Evolutionary conservation across 2,888 invertebrate species (phyloP).

Genomic region (Leptarthrus brevirostris): DNA sequence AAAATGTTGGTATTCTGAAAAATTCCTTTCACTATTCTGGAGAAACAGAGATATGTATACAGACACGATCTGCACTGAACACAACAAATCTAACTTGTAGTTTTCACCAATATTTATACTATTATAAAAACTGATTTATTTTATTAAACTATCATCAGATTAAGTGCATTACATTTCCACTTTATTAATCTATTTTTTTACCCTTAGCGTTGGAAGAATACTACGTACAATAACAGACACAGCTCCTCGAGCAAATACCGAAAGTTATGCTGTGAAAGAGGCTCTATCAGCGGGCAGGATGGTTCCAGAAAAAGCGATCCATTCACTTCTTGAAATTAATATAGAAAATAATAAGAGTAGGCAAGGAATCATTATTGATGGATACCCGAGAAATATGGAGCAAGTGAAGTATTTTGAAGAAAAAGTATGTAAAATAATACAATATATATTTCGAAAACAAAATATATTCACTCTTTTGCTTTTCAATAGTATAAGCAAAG

Average conservation of each 20-base stretch:
- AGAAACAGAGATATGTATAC: no score
- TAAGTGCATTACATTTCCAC: no score
- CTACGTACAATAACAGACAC: constrained; percentile 80
- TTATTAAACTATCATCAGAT: no score
- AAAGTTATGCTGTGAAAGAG: constrained; percentile 75
- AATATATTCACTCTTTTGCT: no score
- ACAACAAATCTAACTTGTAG: no score
- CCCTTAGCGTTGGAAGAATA: constrained; percentile 78
- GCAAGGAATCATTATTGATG: constrained; percentile 90
- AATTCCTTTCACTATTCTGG: no score
- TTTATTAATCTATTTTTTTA: no score
- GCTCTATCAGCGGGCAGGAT: constrained; percentile 84
- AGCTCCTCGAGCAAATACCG: constrained; percentile 72
- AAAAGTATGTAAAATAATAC: constrained; percentile 82
- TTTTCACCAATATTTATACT: no score
- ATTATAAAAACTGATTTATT: no score
- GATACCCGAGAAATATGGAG: constrained; percentile 90
- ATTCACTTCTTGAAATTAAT: constrained; percentile 79
- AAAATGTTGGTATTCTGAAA: no score
- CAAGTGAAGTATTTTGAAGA: constrained; percentile 90
- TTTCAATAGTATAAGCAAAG: constrained; percentile 83
- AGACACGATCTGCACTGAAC: no score
- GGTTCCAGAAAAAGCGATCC: constrained; percentile 81
- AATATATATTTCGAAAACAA: background rate
- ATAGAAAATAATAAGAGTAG: constrained; percentile 73